phyloP scores from a whole-genome alignment of 2,888 invertebrate species.

The Tetheella fluctuosa region DNA sequence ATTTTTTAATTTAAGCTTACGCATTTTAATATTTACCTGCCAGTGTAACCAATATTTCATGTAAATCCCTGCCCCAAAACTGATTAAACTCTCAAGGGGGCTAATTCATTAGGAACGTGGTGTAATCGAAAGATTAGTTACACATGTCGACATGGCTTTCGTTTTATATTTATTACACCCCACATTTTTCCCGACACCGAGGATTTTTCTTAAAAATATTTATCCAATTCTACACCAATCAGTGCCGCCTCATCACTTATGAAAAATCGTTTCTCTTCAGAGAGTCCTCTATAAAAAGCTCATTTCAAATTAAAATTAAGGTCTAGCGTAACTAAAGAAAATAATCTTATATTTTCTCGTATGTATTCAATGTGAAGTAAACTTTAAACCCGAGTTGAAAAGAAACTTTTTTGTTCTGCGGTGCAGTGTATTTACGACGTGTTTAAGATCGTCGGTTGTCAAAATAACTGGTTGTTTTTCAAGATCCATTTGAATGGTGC shows the following conservation, averaged over 20 bases:
- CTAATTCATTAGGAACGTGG: slow-evolving; percentile 53
- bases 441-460: slow-evolving; percentile 60
- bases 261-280: slow-evolving; percentile 80
- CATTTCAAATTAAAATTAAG: slow-evolving; percentile 83
- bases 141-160: slow-evolving; percentile 74
- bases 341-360: slow-evolving; percentile 57
- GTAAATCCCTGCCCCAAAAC: slow-evolving; percentile 42
- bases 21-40: slow-evolving; percentile 42
- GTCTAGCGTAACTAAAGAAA: slow-evolving; percentile 73
- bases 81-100: slow-evolving; percentile 55
- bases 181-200: slow-evolving; percentile 63
- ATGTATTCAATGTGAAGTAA: slow-evolving; percentile 36
- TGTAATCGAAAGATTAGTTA: slow-evolving; percentile 75
- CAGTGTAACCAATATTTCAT: slow-evolving; percentile 46
- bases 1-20: slow-evolving; percentile 30
- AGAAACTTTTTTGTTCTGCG: slow-evolving; percentile 41
- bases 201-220: slow-evolving; percentile 77
- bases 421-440: slow-evolving; percentile 55
- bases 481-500: slow-evolving; percentile 76
- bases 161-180: slow-evolving; percentile 70
- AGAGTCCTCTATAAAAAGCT: slow-evolving; percentile 81
- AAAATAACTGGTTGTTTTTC: slow-evolving; percentile 81
- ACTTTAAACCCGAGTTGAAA: slow-evolving; percentile 37
- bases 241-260: slow-evolving; percentile 82
- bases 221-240: slow-evolving; percentile 78